Base-by-base conservation (phyloP, 2,113 vertebrate species). In the Cynocephalus volans region DNA sequence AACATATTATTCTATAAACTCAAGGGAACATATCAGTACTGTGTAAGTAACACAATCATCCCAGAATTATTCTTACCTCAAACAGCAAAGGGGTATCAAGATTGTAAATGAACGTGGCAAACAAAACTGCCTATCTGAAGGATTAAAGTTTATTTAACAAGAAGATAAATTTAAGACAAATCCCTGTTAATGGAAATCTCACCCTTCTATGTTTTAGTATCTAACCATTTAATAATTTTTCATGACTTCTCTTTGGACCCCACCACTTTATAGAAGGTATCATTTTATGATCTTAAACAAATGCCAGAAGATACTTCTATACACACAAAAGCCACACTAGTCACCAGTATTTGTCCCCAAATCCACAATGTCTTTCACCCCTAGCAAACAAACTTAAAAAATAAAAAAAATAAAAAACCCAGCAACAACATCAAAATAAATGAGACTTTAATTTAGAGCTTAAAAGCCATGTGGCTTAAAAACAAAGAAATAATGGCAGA, bases 211-310 rank as follows among this genome's bases (percentile, higher is more conserved):
- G 79, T 36, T 60, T 23, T 62, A 93, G 31, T 85, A 70, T 58
- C 81, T 90, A 60, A 54, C 3, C 62, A 83, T 96, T 86, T n/a
- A 52, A 56, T 48, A 36, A 65, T 11, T 83, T 92, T 95, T 62
- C 70, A 83, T 72, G 52, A 81, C n/a, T 73, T 77, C 36, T 84
- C 33, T 83, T 33, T 15, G 52, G 83, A 83, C 45, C 26, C 58
- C 19, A 72, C 9, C 4, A 9, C 45, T 92, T n/a, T 50, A 70
- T 31, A 67, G 1, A 56, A 85, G 41, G 52, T 54, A 58, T n/a
- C 18, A 62, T 52, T 56, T 60, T 50, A 83, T 75, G 64, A 67
- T 15, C 17, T 56, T 84, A 76, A 77, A 62, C 5, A 72, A 69
- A 72, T n/a, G 50, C 62, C 21, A 67, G 58, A 81, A 90, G 52